Percentiles rank a stretch among this genome's conserved stretches.
Conservation (phyloP, 37 sponge, comb jelly and placozoan species). For the Halisarca cf. caerulea region DNA sequence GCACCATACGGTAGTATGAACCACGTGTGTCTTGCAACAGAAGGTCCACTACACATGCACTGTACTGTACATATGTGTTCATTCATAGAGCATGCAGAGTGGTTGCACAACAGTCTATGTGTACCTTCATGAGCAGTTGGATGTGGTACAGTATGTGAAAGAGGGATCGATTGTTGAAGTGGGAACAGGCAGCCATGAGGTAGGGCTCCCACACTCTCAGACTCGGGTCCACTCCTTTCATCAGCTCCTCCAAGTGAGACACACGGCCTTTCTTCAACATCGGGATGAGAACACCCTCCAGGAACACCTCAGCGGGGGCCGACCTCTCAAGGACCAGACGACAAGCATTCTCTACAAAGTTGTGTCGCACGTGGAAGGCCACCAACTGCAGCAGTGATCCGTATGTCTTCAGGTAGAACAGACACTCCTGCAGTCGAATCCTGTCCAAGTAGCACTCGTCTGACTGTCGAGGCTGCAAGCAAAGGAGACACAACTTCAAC, state of each 20-base stretch:
- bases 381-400: slow-evolving; percentile 61
- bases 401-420: slow-evolving; percentile 81
- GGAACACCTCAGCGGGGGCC: slow-evolving; percentile 73
- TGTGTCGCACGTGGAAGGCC: slow-evolving; percentile 77
- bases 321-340: slow-evolving; percentile 68
- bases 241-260: slow-evolving; percentile 40
- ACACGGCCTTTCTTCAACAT: slow-evolving; percentile 64
- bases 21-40: no score
- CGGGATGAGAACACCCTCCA: slow-evolving; percentile 79
- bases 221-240: slow-evolving; percentile 58
- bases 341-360: slow-evolving; percentile 73
- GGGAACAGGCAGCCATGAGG: slow-evolving; percentile 66
- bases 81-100: not conserved
- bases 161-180: slow-evolving; percentile 51
- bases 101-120: not conserved
- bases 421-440: slow-evolving; percentile 76
- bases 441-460: slow-evolving; percentile 58
- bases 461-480: slow-evolving; percentile 2
- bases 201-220: slow-evolving; percentile 74
- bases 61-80: not conserved
- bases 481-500: no score
- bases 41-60: no score
- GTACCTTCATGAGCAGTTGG: slow-evolving; percentile 85
- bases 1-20: no score
- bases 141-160: slow-evolving; percentile 68